A percentile compares a stretch with the other conserved stretches of the same genome.
phyloP scores from a whole-genome alignment of 2,888 invertebrate genomes.

The Thelaira solivaga region DNA sequence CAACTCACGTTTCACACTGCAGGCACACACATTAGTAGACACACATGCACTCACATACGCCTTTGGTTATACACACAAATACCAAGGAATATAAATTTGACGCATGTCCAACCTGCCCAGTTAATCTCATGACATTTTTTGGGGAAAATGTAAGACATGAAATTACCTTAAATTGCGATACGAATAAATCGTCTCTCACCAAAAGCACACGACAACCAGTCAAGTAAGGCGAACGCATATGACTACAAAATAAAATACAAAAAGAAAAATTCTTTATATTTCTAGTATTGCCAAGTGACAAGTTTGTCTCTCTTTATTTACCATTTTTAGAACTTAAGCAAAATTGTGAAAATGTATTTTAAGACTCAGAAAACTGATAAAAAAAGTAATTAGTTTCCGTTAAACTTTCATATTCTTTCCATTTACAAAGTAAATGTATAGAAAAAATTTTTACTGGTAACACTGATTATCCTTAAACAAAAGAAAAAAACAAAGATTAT shows the following conservation, averaged over 20 bases:
- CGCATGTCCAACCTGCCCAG: conserved; percentile 37
- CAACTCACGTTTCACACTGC: conserved; percentile 37
- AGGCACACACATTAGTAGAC: not conserved
- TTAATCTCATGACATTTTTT: conserved; percentile 44
- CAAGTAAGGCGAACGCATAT: conserved; percentile 15
- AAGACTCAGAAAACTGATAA: too few species aligned
- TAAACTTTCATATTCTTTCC: too few species aligned
- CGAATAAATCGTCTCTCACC: too few species aligned
- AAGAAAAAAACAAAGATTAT: not conserved
- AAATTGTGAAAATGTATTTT: too few species aligned
- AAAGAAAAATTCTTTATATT: conserved; percentile 12
- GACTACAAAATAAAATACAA: not conserved
- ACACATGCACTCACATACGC: not conserved
- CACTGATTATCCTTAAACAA: too few species aligned
- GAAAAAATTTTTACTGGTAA: too few species aligned
- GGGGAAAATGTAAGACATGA: conserved; percentile 48
- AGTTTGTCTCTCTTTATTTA: too few species aligned
- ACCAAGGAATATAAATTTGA: conserved; percentile 19
- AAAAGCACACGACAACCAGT: conserved; percentile 1
- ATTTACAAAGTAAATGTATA: too few species aligned
- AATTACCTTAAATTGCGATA: conserved; percentile 60
- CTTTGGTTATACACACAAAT: not conserved
- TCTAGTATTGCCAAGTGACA: too few species aligned
- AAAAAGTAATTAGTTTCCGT: too few species aligned
- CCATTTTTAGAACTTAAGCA: too few species aligned